A percentile compares a stretch with the other conserved stretches of the same genome.
phyloP scores from a whole-genome alignment of 2,113 vertebrate species.

The Trematomus loennbergii region DNA sequence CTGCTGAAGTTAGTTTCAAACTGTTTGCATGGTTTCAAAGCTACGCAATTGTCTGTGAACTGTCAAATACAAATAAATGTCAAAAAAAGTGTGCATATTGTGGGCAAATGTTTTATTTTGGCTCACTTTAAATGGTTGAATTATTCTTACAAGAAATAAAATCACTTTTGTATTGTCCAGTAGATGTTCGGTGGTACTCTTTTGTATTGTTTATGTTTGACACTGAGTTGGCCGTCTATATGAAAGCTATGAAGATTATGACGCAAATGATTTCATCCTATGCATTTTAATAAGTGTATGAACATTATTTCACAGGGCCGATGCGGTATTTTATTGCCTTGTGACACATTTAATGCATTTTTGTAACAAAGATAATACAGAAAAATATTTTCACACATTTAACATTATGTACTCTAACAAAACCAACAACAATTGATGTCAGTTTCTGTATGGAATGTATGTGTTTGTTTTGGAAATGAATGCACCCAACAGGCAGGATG shows the following conservation, averaged over 20 bases:
- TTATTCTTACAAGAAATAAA: neutral
- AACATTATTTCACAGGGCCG: conserved; percentile 1
- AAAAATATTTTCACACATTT: neutral
- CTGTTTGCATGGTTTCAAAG: neutral
- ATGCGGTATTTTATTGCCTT: conserved; percentile 10
- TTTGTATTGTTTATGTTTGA: conserved; percentile 22
- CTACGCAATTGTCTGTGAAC: neutral
- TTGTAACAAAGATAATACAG: neutral
- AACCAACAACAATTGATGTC: neutral
- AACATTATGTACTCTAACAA: neutral
- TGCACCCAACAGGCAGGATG: conserved; percentile 15
- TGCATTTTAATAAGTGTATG: conserved; percentile 21
- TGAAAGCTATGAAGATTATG: conserved; percentile 5
- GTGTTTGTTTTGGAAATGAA: conserved; percentile 5
- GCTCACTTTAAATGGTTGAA: conserved; percentile 8
- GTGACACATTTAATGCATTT: neutral
- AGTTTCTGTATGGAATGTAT: conserved; percentile 2
- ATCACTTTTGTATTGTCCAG: conserved; percentile 13
- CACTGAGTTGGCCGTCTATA: neutral
- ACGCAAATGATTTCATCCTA: neutral
- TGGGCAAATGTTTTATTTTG: neutral
- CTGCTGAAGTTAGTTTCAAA: neutral
- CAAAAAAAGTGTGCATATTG: neutral
- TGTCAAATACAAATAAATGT: conserved; percentile 2
- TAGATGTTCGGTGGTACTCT: conserved; percentile 1